These are phyloP conservation scores for Drosophila azteca DNA, from an alignment of 1,140 invertebrate genomes.

Conservation along the genomic window DNA sequence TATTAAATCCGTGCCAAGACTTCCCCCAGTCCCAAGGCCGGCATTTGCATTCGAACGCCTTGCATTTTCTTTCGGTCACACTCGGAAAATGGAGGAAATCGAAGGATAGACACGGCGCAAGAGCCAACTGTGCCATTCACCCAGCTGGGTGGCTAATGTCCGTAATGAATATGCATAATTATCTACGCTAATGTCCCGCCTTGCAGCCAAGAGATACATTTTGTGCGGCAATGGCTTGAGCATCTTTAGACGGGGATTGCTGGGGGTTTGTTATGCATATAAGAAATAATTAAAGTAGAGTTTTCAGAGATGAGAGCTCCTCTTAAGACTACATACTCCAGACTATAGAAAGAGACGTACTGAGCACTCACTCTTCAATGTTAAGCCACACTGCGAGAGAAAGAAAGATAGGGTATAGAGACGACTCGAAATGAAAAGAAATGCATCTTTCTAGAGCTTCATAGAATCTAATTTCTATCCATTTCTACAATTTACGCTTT, in stretches of 20 bases:
- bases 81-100: constrained; percentile 25
- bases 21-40: constrained; percentile 20
- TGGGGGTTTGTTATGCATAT: constrained; percentile 4
- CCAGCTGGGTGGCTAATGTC: constrained; percentile 35
- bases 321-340: no score
- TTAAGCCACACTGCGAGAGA: no score
- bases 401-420: no score
- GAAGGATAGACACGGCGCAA: constrained; percentile 33
- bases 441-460: background rate
- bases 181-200: constrained; percentile 18
- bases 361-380: no score
- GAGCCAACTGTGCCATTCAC: constrained; percentile 44
- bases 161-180: constrained; percentile 57
- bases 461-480: constrained; percentile 14
- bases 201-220: constrained; percentile 23
- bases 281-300: background rate
- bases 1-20: constrained; percentile 58
- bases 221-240: constrained; percentile 39
- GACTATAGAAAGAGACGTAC: no score
- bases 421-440: background rate
- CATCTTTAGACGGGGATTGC: constrained; percentile 11
- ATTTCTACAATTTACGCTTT: constrained; percentile 2
- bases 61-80: constrained; percentile 38
- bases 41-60: constrained; percentile 54
- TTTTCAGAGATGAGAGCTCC: no score